Conservation (phyloP, 2,113 vertebrate species). For the Romanogobio albipinnatus region DNA sequence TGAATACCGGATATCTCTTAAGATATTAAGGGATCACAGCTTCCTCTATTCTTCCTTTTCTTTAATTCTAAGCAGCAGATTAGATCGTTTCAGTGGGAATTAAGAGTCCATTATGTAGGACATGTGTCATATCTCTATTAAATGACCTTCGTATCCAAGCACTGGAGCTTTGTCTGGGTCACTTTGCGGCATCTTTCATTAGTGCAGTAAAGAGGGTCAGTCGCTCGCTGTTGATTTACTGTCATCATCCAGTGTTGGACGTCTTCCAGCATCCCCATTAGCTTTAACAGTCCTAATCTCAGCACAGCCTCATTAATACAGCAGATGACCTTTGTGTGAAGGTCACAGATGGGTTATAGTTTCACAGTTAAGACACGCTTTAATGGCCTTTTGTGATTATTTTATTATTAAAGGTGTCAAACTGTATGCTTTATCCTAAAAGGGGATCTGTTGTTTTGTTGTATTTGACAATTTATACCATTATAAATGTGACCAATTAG, state of each 20-base stretch:
- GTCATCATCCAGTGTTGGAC: slow-evolving; percentile 18
- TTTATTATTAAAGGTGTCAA: slow-evolving; percentile 24
- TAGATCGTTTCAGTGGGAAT: neutral
- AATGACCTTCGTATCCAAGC: slow-evolving; percentile 8
- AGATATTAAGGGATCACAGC: neutral
- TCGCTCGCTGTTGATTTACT: slow-evolving; percentile 6
- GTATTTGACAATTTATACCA: neutral
- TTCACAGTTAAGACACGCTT: neutral
- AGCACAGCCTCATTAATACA: slow-evolving; percentile 34
- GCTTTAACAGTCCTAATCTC: slow-evolving; percentile 26
- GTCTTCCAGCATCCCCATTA: slow-evolving; percentile 37
- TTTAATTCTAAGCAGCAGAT: slow-evolving; percentile 1
- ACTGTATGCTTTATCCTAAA: neutral
- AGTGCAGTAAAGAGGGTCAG: slow-evolving; percentile 1
- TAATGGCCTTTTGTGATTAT: slow-evolving; percentile 13
- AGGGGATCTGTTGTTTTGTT: neutral
- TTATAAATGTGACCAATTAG: neutral
- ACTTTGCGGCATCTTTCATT: slow-evolving; percentile 16
- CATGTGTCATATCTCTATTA: neutral
- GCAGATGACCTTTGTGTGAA: slow-evolving; percentile 25
- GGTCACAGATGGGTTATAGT: slow-evolving; percentile 11
- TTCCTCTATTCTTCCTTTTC: neutral
- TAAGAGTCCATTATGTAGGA: slow-evolving; percentile 3
- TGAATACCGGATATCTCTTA: neutral
- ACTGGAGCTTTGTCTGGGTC: slow-evolving; percentile 31